phyloP scores from a whole-genome alignment of 2,888 invertebrate genomes.

The Chrysotoxum bicinctum region DNA sequence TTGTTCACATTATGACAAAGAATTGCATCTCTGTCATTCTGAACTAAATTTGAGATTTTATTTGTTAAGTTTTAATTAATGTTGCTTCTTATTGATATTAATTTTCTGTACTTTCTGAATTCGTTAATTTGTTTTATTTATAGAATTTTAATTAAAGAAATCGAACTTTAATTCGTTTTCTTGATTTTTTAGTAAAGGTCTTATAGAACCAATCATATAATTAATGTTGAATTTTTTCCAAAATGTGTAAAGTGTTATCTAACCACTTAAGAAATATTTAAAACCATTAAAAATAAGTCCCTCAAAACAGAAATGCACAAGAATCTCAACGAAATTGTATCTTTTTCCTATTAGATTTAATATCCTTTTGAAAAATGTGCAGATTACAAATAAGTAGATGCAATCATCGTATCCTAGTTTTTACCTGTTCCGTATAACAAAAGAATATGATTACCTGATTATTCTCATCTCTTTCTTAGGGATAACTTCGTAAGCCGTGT shows the following conservation, averaged over 20 bases:
- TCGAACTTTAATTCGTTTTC: no score
- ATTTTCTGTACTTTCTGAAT: no score
- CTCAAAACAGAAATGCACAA: not conserved
- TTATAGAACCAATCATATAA: no score
- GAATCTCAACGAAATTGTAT: not conserved
- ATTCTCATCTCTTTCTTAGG: not conserved
- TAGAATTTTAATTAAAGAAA: no score
- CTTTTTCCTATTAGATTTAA: not conserved
- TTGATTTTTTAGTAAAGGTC: no score
- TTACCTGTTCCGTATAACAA: not conserved
- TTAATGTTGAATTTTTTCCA: no score
- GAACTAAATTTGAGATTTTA: no score
- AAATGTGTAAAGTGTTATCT: not conserved
- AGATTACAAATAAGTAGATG: not conserved
- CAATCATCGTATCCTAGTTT: not conserved
- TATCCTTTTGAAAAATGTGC: not conserved
- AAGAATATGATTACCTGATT: slow-evolving; percentile 35
- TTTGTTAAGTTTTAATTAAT: no score
- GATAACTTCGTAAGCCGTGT: slow-evolving; percentile 12
- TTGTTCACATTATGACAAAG: no score
- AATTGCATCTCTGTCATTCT: no score
- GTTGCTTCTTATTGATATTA: no score
- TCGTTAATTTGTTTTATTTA: no score
- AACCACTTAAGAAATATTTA: not conserved
- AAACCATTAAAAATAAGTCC: not conserved